Conservation (phyloP, 2,888 invertebrate species). For the Acronicta alni region DNA sequence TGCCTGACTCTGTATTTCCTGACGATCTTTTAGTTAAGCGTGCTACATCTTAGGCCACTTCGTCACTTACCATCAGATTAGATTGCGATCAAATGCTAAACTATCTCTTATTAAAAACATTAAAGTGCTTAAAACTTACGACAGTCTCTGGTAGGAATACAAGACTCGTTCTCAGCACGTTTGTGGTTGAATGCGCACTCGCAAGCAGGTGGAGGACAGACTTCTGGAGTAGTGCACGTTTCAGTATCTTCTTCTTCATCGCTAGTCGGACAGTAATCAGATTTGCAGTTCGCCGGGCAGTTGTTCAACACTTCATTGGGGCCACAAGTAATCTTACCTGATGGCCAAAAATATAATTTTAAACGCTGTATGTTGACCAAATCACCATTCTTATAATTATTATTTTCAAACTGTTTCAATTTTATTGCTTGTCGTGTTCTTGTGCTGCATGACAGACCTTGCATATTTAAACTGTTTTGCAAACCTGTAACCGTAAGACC, state of each 20-base stretch:
- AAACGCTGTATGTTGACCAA: not conserved
- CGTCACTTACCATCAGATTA: too few relatives aligned
- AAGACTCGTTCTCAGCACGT: constrained; percentile 65
- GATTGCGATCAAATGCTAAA: too few relatives aligned
- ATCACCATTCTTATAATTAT: too few relatives aligned
- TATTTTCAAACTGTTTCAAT: too few relatives aligned
- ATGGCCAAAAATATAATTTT: not conserved
- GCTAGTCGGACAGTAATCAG: constrained; percentile 64
- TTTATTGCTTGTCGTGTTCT: too few relatives aligned
- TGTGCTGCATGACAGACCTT: too few relatives aligned
- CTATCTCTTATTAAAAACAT: too few relatives aligned
- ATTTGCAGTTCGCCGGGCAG: constrained; percentile 62
- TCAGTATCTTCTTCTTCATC: constrained; percentile 39
- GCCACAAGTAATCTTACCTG: constrained; percentile 54
- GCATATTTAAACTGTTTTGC: too few relatives aligned
- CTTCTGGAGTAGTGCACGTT: constrained; percentile 47
- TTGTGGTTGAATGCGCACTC: constrained; percentile 68
- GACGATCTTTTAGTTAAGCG: too few relatives aligned
- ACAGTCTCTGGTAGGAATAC: constrained; percentile 62
- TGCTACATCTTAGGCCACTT: too few relatives aligned
- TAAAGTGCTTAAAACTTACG: constrained; percentile 59
- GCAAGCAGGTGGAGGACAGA: constrained; percentile 63
- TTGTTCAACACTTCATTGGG: constrained; percentile 56
- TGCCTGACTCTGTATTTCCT: too few relatives aligned
- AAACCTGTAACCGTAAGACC: too few relatives aligned